These are phyloP conservation scores for Ceratosolen fusciceps DNA, from an alignment of 1,140 invertebrate species.

Conservation along the genomic window DNA sequence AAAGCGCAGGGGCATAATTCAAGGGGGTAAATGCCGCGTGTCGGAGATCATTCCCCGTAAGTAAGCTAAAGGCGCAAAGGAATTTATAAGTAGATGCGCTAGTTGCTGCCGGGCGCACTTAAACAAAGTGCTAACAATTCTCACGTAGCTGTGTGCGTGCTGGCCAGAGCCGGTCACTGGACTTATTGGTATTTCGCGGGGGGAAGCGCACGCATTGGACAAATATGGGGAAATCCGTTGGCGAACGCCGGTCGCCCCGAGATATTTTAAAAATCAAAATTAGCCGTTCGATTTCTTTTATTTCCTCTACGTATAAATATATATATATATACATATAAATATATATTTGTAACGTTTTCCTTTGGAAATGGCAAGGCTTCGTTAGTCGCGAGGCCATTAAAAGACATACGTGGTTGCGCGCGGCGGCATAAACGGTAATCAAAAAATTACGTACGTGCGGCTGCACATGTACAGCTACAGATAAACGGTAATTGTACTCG, in stretches of 20 bases:
- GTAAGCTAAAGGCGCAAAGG: neutral
- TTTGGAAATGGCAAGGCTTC: neutral
- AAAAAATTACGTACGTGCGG: constrained; percentile 20
- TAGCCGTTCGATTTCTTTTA: neutral
- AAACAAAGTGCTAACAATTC: constrained; percentile 24
- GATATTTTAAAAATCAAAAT: neutral
- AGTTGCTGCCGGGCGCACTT: neutral
- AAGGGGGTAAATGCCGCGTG: neutral
- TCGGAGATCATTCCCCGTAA: neutral
- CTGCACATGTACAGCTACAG: neutral
- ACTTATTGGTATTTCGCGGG: neutral
- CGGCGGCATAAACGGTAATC: neutral
- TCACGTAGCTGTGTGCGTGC: no score
- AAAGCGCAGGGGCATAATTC: no score
- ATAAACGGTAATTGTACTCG: constrained; percentile 36
- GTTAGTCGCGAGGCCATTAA: constrained; percentile 20
- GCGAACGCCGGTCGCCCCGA: no score
- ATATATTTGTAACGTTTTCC: no score
- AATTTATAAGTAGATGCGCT: neutral
- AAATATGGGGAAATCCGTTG: neutral
- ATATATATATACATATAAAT: no score
- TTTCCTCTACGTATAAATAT: no score
- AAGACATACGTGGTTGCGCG: neutral
- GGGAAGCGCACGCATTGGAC: neutral
- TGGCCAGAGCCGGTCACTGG: constrained; percentile 19